Conservation (phyloP, 2,113 vertebrate species). For the Gavia stellata region DNA sequence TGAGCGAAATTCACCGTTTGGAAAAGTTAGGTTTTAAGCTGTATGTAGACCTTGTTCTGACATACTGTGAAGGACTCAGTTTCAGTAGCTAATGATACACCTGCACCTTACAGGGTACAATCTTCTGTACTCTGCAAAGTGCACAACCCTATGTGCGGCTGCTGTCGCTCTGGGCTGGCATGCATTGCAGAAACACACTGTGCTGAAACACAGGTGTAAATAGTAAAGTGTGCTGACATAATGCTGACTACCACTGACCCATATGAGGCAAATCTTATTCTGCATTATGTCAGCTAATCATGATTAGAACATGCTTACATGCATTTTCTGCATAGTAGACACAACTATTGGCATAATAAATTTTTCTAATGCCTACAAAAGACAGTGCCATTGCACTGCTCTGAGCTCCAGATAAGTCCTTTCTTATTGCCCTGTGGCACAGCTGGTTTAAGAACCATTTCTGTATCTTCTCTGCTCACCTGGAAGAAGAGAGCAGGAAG, state of each 20-base stretch:
- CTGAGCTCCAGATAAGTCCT: neutral
- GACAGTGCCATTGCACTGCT: neutral
- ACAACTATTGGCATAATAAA: neutral
- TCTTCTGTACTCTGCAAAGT: neutral
- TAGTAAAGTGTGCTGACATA: neutral
- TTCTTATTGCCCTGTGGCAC: neutral
- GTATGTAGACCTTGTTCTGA: neutral
- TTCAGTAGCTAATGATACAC: neutral
- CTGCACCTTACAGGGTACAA: neutral
- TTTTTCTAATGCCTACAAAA: neutral
- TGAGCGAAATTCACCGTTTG: neutral
- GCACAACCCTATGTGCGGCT: neutral
- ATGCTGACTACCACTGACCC: neutral
- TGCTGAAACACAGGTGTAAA: neutral
- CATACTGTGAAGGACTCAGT: neutral
- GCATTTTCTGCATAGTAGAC: neutral
- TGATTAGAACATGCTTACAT: neutral
- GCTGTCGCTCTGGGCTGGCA: neutral
- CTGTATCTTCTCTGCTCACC: neutral
- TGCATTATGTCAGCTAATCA: conserved; percentile 5
- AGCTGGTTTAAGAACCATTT: neutral
- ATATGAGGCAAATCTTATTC: neutral
- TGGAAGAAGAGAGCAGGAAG: neutral
- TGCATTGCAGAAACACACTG: neutral
- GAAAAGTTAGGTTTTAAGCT: neutral